Base-by-base conservation (phyloP, 2,888 invertebrate species). In the Rapana venosa region DNA sequence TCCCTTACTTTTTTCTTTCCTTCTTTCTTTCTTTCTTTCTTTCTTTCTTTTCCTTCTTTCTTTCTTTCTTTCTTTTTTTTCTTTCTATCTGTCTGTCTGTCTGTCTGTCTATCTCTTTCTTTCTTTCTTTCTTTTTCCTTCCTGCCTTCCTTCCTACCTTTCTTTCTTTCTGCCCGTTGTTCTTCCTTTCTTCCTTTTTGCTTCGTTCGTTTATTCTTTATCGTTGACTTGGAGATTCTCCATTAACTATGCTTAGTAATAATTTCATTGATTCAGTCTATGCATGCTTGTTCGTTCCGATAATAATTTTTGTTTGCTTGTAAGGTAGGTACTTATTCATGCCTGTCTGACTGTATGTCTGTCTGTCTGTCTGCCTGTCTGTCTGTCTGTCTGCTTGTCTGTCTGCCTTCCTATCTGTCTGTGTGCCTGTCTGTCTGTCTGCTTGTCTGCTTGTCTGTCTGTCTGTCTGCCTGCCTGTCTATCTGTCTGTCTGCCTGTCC, bases 351-450 rank as follows among this genome's bases (percentile, higher is more conserved):
- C 77, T 77, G 26, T 77, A 11, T 77, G 26, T 13, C 11, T 26
- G 2, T 84, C 84, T 84, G 22, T 84, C 84, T 84, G 56, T 84
- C 84, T 84, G 84, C 35, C 77, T 77, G 77, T 77, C 77, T 77
- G 77, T 77, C 77, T 77, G n/a, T 77, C 77, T 77, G 26, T 77
- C 77, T 77, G n/a, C n/a, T n/a, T n/a, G n/a, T n/a, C n/a, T n/a
- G n/a, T n/a, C n/a, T n/a, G n/a, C 20, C 11, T 26, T 66, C 35
- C 84, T 84, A 2, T 84, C 84, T 84, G 56, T 84, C 84, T 84
- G 84, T 84, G n/a, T n/a, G n/a, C n/a, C 77, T 77, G 77, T 77
- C 77, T 77, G 77, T 77, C 77, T 77, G n/a, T 77, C 77, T 77
- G 26, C n/a, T n/a, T 77, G 26, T 47, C 47, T 47, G 2, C 8